Conservation (phyloP, 2,888 invertebrate genomes). For the Eucera pruinosa region DNA sequence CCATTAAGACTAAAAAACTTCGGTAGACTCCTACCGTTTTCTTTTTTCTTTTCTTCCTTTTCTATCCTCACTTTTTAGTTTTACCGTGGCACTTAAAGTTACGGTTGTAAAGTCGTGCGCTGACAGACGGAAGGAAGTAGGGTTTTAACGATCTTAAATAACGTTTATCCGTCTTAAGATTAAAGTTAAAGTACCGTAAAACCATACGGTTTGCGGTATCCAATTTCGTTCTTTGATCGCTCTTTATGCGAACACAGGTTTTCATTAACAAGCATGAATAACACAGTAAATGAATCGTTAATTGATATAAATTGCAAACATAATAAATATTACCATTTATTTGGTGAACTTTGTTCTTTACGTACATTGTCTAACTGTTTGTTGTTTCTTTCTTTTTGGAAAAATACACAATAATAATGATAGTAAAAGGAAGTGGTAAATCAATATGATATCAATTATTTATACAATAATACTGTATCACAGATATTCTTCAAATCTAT, state of each 20-base stretch:
- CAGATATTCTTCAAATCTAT: no score
- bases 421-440: no score
- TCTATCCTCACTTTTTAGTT: slow-evolving; percentile 35
- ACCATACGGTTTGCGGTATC: background rate
- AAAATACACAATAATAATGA: no score
- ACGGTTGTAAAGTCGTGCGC: slow-evolving; percentile 44
- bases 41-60: slow-evolving; percentile 16
- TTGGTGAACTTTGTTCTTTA: no score
- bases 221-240: slow-evolving; percentile 7
- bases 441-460: no score
- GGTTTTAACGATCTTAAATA: slow-evolving; percentile 34
- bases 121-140: slow-evolving; percentile 34
- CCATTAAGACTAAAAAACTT: slow-evolving; percentile 71
- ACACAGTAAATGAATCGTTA: background rate
- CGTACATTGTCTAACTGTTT: no score
- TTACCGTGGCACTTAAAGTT: slow-evolving; percentile 44
- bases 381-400: no score
- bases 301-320: background rate
- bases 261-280: background rate
- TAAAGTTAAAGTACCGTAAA: slow-evolving; percentile 25
- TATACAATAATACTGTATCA: no score
- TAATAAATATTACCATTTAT: background rate
- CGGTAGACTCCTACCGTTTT: slow-evolving; percentile 33
- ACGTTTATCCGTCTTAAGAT: slow-evolving; percentile 23
- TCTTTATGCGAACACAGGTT: background rate